Evolutionary conservation across 1,140 invertebrate species (phyloP), one percentile per base, ranked within the genome.

Genomic region (Achroia grisella): DNA sequence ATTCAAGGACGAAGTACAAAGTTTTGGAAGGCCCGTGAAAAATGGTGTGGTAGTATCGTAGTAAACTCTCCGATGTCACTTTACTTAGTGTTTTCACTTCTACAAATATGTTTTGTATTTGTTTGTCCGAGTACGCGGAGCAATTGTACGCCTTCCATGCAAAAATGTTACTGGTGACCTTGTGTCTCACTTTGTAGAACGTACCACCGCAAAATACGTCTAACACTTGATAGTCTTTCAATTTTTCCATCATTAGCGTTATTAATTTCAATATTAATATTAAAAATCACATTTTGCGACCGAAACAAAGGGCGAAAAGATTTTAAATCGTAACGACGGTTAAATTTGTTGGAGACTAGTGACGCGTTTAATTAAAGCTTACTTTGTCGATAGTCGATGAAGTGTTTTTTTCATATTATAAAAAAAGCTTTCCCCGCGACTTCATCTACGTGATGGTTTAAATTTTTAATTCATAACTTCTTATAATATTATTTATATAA

Each of bases 141-240:
- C 81, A 83, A 69, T 85, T 59, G 63, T 70, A 75, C 46, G 81
- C 77, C 52, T 76, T 78, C 81, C 81, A 85, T 51, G 72, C 68
- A 63, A 75, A 83, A 70, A 83, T 78, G 56, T 73, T 77, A 62
- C 77, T 77, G 41, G 73, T 85, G 72, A 81, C 77, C 79, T 83
- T 85, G 75, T 85, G 81, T 54, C 64, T 69, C 48, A 85, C 81
- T 81, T 80, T 81, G 52, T 85, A 85, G 67, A 84, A 77, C 48
- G 78, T 74, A 52, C 79, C 81, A 45, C 69, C 70, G 50, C 74
- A 76, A 56, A 78, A 65, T 50, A 83, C 81, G 65, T 81, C 81
- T 57, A 83, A 56, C 57, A 85, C 81, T 80, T 81, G 77, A 76
- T 80, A 85, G 60, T 85, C 72, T 49, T 71, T 79, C 54, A 84